Percentiles rank a stretch among this genome's conserved stretches.
Conservation (phyloP, 2,888 invertebrate species). For the Lottia gigantea region DNA sequence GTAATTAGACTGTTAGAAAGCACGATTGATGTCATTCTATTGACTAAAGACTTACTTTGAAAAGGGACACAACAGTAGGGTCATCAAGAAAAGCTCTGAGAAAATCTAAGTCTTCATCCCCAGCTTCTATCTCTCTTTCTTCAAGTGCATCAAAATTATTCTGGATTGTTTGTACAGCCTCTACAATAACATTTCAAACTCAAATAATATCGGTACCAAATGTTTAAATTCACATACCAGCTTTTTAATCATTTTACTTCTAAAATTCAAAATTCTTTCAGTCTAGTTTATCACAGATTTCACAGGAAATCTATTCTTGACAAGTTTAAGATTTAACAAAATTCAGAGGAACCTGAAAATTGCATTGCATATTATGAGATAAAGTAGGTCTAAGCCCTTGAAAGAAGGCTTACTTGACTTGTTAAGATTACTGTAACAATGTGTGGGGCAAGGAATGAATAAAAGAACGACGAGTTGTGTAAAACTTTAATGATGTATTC, state of each 20-base stretch:
- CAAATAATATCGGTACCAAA: not conserved
- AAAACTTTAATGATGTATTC: no score
- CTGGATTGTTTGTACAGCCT: slow-evolving; percentile 46
- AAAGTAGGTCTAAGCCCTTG: no score
- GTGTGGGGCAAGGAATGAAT: no score
- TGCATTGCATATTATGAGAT: no score
- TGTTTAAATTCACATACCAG: no score
- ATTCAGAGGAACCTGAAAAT: no score
- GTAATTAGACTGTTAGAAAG: no score
- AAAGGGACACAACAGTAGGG: slow-evolving; percentile 40
- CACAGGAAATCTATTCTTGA: no score
- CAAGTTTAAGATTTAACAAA: no score
- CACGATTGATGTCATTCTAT: not conserved
- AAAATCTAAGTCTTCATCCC: slow-evolving; percentile 48
- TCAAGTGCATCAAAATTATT: slow-evolving; percentile 48
- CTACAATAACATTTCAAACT: slow-evolving; percentile 32
- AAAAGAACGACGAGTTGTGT: no score
- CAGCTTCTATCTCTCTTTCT: slow-evolving; percentile 40
- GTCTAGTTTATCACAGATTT: not conserved
- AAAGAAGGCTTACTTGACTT: no score
- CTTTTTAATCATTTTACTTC: not conserved
- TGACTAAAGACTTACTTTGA: slow-evolving; percentile 44
- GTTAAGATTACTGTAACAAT: no score
- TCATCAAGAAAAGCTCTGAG: slow-evolving; percentile 48
- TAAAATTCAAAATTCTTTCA: not conserved